Conservation (phyloP, 2,113 vertebrate species). For the Callaeas wilsoni region DNA sequence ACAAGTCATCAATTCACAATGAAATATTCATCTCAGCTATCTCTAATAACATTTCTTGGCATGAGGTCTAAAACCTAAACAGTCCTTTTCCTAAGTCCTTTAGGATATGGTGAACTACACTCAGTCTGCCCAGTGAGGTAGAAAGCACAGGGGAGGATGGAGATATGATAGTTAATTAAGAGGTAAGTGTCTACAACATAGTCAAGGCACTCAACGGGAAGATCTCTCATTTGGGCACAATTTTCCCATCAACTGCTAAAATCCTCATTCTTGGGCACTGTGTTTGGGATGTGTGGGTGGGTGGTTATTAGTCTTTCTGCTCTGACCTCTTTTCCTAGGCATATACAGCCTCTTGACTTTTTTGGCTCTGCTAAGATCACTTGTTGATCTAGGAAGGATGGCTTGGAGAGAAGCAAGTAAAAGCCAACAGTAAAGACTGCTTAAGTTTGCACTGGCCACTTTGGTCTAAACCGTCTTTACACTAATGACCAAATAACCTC, state of each 20-base stretch:
- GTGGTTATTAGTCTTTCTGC: background rate
- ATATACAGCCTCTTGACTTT: background rate
- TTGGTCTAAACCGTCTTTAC: background rate
- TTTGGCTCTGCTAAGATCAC: background rate
- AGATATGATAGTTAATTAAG: background rate
- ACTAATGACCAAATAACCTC: background rate
- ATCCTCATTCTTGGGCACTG: background rate
- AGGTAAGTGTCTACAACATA: background rate
- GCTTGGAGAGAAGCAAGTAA: background rate
- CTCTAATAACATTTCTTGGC: background rate
- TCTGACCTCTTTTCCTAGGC: background rate
- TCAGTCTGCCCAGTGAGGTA: background rate
- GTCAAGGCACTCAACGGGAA: background rate
- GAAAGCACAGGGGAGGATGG: background rate
- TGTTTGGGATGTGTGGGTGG: background rate
- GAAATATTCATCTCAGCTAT: background rate
- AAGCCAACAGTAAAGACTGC: background rate
- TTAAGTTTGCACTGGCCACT: background rate
- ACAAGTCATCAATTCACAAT: background rate
- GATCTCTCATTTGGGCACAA: background rate
- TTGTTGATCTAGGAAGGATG: background rate
- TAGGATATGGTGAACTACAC: background rate
- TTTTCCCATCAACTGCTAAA: background rate
- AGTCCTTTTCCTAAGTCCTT: background rate
- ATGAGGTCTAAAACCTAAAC: background rate